Base-by-base conservation (phyloP, 2,797 vertebrate genomes). In the Echeneis naucrates region DNA sequence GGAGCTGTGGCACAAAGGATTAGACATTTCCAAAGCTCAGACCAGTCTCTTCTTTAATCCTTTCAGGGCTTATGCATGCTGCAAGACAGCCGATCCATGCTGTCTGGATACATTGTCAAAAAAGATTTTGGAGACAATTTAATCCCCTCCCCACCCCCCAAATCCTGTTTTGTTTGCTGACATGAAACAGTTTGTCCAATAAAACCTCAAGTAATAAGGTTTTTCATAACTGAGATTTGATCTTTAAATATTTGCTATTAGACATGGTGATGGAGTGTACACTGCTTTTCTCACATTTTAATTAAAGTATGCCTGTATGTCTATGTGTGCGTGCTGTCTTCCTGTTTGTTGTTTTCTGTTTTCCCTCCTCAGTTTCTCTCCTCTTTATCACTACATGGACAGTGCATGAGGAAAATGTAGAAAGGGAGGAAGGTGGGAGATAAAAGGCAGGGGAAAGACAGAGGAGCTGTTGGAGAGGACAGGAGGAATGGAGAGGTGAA, bases 131-230 rank as follows among this genome's bases (percentile, higher is more conserved):
- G 86, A 91, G 88, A 89, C 86, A 81, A 74, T 88, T 89, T 88
- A 92, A 89, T 91, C 90, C 89, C 63, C 80, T 51, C 67, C 73
- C 58, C n/a, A n/a, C n/a, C n/a, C n/a, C n/a, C n/a, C n/a, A 81
- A 87, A 87, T 87, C 87, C 86, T 85, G 86, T 90, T 90, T 85
- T 88, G 88, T 92, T 92, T 88, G 88, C 87, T 71, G 85, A 90
- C 87, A 85, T 88, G 84, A 89, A 89, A 86, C 84, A 78, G 73
- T 88, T 86, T 89, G 86, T 86, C 83, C 80, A 88, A 83, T 84
- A 80, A 88, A 87, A 84, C 77, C 78, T 75, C 72, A 72, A 78
- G 66, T 89, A 88, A 88, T 86, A 87, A 80, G 84, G 75, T 87
- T 91, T 91, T 85, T 89, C 77, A 89, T 86, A 87, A 81, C 75